phyloP scores from a whole-genome alignment of 2,888 invertebrate genomes.

The Drosophila anomalata region DNA sequence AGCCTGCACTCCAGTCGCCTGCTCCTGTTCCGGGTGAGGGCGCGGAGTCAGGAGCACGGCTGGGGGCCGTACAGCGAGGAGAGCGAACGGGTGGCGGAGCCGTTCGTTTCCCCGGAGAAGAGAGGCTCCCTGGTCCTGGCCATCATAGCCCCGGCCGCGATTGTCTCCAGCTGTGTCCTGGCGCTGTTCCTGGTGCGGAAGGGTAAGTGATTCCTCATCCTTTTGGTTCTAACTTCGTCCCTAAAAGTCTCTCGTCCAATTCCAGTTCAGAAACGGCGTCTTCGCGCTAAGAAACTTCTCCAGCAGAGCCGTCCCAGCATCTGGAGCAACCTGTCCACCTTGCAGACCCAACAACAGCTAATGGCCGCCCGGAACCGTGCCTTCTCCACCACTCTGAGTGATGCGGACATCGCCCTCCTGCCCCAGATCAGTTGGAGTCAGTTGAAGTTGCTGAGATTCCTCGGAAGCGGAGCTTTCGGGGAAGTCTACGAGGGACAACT shows the following conservation, averaged over 20 bases:
- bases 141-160: conserved; percentile 86
- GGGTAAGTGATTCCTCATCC: conserved; percentile 55
- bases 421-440: conserved; percentile 95
- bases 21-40: conserved; percentile 90
- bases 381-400: conserved; percentile 92
- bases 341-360: conserved; percentile 87
- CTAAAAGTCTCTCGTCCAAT: neutral
- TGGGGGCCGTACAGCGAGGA: conserved; percentile 91
- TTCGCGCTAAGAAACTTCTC: conserved; percentile 89
- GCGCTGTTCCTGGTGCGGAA: conserved; percentile 77
- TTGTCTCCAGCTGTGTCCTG: conserved; percentile 81
- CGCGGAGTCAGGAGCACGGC: conserved; percentile 90
- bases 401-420: conserved; percentile 90
- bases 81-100: conserved; percentile 85
- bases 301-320: conserved; percentile 85
- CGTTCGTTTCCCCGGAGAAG: conserved; percentile 80
- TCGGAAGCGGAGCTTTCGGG: conserved; percentile 98
- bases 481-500: conserved; percentile 98
- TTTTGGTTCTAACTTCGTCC: neutral
- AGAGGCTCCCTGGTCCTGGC: conserved; percentile 86
- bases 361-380: conserved; percentile 87
- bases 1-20: conserved; percentile 86
- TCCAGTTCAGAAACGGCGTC: conserved; percentile 87
- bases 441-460: conserved; percentile 93
- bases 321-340: conserved; percentile 93